Percentiles rank a stretch among this genome's conserved stretches.
phyloP scores from a whole-genome alignment of 2,888 invertebrate genomes.

The Pyrrhia umbra region DNA sequence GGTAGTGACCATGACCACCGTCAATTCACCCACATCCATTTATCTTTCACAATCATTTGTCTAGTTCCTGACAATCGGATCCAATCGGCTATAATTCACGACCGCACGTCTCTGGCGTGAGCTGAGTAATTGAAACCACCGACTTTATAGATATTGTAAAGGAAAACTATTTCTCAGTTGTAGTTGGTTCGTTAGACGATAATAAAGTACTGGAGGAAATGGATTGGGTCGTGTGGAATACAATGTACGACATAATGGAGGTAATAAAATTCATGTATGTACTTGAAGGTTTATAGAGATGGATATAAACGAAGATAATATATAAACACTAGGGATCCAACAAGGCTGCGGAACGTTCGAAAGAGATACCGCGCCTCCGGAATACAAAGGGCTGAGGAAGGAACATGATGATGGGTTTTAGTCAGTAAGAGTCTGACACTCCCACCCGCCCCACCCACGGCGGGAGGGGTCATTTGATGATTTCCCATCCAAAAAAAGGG shows the following conservation, averaged over 20 bases:
- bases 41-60: conserved; percentile 58
- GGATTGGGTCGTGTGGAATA: conserved; percentile 4
- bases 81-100: conserved; percentile 55
- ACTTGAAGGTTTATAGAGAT: neutral
- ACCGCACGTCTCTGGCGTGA: conserved; percentile 41
- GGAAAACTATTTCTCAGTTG: conserved; percentile 37
- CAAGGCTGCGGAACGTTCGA: too few relatives aligned
- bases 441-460: too few relatives aligned
- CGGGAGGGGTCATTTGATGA: too few relatives aligned
- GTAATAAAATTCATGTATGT: conserved; percentile 10
- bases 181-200: conserved; percentile 36
- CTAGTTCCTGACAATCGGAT: conserved; percentile 56
- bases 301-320: neutral
- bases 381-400: too few relatives aligned
- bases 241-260: neutral
- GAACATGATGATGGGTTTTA: too few relatives aligned
- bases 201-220: conserved; percentile 33
- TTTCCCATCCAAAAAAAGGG: too few relatives aligned
- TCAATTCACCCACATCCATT: conserved; percentile 45
- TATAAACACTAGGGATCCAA: too few relatives aligned
- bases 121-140: conserved; percentile 59
- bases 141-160: conserved; percentile 45
- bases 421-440: too few relatives aligned
- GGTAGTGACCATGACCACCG: conserved; percentile 41
- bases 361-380: too few relatives aligned